Evolutionary conservation across 1,140 invertebrate species (phyloP).

Genomic region (Lepidostoma basale): DNA sequence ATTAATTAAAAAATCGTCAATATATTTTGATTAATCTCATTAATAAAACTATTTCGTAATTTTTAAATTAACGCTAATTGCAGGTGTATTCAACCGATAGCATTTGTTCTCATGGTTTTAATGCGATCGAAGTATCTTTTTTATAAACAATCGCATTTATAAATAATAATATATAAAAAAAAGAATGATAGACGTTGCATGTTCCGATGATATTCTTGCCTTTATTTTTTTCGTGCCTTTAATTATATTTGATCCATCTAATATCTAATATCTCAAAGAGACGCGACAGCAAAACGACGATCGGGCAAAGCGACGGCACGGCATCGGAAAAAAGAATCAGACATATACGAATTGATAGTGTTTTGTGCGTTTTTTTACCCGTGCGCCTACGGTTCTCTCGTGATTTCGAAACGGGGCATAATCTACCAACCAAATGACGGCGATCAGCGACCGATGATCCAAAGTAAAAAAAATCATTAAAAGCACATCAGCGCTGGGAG

Average conservation of each 20-base stretch:
- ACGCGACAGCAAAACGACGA: background rate
- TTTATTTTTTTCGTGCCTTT: background rate
- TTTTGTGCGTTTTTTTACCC: background rate
- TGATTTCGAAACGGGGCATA: constrained; percentile 6
- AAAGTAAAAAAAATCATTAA: constrained; percentile 30
- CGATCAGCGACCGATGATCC: constrained; percentile 29
- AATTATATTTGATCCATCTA: constrained; percentile 17
- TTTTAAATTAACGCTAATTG: no score
- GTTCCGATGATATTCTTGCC: background rate
- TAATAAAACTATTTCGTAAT: no score
- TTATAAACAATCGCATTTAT: no score
- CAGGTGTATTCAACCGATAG: no score
- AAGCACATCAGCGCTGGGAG: constrained; percentile 5
- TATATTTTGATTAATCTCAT: no score
- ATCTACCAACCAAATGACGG: constrained; percentile 12
- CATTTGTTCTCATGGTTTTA: no score
- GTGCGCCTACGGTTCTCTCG: background rate
- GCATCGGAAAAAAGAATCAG: background rate
- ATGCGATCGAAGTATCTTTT: no score
- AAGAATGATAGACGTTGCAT: background rate
- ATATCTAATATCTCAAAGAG: constrained; percentile 12
- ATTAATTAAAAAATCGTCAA: no score
- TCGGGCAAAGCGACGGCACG: background rate
- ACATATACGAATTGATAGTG: background rate
- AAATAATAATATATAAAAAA: background rate